Evolutionary conservation across 2,113 vertebrate species (phyloP).

Genomic region (Ginglymostoma cirratum): DNA sequence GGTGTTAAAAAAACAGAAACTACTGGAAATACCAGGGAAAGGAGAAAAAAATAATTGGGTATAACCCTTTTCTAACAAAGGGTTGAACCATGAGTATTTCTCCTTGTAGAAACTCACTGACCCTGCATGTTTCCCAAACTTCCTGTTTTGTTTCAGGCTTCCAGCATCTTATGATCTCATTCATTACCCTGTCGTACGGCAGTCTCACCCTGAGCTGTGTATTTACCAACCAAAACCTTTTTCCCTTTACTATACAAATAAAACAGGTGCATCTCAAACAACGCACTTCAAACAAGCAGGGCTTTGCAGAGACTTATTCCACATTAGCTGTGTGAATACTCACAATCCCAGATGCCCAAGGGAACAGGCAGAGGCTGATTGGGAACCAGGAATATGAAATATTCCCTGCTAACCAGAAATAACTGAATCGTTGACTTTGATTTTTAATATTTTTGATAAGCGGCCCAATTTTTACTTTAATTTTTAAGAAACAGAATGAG

Average conservation of each 20-base stretch:
- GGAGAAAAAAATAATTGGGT: background rate
- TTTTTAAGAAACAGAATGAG: background rate
- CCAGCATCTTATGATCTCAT: background rate
- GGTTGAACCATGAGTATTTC: background rate
- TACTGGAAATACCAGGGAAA: background rate
- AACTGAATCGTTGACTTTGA: background rate
- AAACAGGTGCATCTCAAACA: background rate
- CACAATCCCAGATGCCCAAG: background rate
- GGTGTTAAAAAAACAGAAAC: background rate
- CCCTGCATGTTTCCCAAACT: background rate
- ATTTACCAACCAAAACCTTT: background rate
- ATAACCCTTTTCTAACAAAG: background rate
- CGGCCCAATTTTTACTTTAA: background rate
- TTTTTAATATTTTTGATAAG: background rate
- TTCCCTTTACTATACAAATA: background rate
- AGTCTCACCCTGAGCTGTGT: background rate
- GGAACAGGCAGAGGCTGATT: background rate
- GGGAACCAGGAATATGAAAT: background rate
- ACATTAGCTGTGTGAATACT: background rate
- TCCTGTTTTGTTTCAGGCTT: background rate
- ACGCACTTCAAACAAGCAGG: background rate
- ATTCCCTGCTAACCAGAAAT: background rate
- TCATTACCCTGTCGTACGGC: background rate
- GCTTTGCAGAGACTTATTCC: background rate
- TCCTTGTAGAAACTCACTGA: background rate